phyloP scores from a whole-genome alignment of 2,888 invertebrate genomes.

The Cheilosia impressa region DNA sequence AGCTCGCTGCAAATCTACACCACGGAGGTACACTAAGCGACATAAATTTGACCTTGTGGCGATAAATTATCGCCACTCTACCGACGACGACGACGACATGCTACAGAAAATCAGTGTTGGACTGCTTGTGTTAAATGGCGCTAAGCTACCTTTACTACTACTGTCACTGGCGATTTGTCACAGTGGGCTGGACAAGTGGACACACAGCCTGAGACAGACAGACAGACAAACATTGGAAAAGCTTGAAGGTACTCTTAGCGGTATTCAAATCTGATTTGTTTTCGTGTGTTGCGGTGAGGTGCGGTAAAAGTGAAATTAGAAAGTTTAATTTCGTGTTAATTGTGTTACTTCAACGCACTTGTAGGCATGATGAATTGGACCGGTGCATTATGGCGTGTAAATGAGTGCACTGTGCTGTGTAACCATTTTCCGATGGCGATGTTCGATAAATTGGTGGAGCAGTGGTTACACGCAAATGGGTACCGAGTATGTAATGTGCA shows the following conservation, averaged over 20 bases:
- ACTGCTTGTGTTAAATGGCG: conserved; percentile 69
- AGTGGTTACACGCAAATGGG: neutral
- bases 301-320: conserved; percentile 71
- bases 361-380: conserved; percentile 29
- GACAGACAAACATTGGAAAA: neutral
- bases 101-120: conserved; percentile 65
- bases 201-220: too few species aligned
- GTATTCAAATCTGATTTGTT: conserved; percentile 26
- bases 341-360: conserved; percentile 51
- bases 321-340: conserved; percentile 63
- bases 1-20: conserved; percentile 38
- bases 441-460: conserved; percentile 18
- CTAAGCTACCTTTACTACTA: conserved; percentile 70
- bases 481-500: neutral
- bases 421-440: conserved; percentile 8
- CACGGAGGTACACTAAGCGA: conserved; percentile 57
- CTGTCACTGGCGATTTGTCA: conserved; percentile 69
- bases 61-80: conserved; percentile 65
- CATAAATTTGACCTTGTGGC: conserved; percentile 74
- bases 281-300: neutral
- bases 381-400: conserved; percentile 49
- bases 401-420: conserved; percentile 20
- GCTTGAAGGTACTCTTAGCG: neutral
- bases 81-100: conserved; percentile 54
- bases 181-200: conserved; percentile 35